These are phyloP conservation scores for Eupsittula cactorum DNA, from an alignment of 2,113 vertebrate genomes.

Conservation along the genomic window DNA sequence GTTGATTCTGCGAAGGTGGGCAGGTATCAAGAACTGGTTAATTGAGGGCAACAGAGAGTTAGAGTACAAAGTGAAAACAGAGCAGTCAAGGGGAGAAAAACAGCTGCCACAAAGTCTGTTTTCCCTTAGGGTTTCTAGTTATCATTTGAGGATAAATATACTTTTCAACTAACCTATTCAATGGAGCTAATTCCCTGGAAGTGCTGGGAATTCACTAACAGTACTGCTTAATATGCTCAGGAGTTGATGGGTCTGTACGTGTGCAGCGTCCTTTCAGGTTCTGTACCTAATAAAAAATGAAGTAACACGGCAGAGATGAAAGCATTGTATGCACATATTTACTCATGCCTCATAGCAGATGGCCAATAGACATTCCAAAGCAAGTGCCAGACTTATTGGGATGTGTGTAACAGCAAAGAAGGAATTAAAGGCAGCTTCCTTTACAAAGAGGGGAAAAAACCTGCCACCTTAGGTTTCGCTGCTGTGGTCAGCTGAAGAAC, in stretches of 20 bases:
- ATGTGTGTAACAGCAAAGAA: not conserved
- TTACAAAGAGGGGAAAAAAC: not conserved
- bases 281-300: not conserved
- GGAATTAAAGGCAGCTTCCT: not conserved
- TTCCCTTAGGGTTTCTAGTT: conserved; percentile 20
- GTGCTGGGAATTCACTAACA: not conserved
- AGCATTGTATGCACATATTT: not conserved
- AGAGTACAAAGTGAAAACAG: conserved; percentile 14
- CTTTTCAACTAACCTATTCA: not conserved
- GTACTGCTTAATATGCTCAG: not conserved
- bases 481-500: not conserved
- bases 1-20: not conserved
- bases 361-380: not conserved
- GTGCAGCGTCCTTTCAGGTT: not conserved
- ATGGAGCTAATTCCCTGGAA: not conserved
- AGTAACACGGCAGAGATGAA: not conserved
- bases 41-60: conserved; percentile 37
- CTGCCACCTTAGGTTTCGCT: not conserved
- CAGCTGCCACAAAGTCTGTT: conserved; percentile 31
- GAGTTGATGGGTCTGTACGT: not conserved
- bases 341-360: not conserved
- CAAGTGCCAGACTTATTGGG: not conserved
- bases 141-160: conserved; percentile 37
- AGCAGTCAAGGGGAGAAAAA: conserved; percentile 21
- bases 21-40: conserved; percentile 52